Evolutionary conservation across 2,888 invertebrate species (phyloP).

Genomic region (Eremobia ochroleuca): DNA sequence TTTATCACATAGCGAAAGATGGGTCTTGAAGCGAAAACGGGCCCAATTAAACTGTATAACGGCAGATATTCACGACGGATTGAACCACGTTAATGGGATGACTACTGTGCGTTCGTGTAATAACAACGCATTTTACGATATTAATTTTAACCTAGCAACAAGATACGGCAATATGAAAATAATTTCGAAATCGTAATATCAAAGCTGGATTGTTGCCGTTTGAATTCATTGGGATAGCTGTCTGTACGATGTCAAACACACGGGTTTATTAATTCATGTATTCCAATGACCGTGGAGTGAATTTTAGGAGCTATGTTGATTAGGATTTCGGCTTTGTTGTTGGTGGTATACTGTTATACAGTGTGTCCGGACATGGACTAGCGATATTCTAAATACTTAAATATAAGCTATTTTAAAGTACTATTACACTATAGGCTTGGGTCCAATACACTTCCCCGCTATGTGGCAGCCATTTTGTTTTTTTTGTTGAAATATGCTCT

Average conservation of each 20-base stretch:
- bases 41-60: slow-evolving; percentile 84
- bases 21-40: slow-evolving; percentile 71
- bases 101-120: slow-evolving; percentile 68
- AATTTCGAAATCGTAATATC: slow-evolving; percentile 54
- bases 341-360: slow-evolving; percentile 29
- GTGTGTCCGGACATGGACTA: too few species aligned
- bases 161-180: slow-evolving; percentile 42
- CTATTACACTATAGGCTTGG: too few species aligned
- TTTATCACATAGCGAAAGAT: slow-evolving; percentile 62
- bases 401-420: too few species aligned
- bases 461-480: too few species aligned
- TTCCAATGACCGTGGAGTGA: slow-evolving; percentile 47
- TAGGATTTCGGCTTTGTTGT: slow-evolving; percentile 27
- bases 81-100: slow-evolving; percentile 78
- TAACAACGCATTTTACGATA: slow-evolving; percentile 75
- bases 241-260: slow-evolving; percentile 37
- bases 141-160: slow-evolving; percentile 72
- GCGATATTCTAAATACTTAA: too few species aligned
- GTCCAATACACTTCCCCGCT: too few species aligned
- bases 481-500: too few species aligned
- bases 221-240: slow-evolving; percentile 43
- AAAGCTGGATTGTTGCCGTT: slow-evolving; percentile 28
- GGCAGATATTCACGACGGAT: slow-evolving; percentile 77
- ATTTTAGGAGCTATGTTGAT: slow-evolving; percentile 53
- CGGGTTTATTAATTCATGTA: slow-evolving; percentile 53